Evolutionary conservation across 2,797 vertebrate species (phyloP).

Genomic region (Sciaenops ocellatus): DNA sequence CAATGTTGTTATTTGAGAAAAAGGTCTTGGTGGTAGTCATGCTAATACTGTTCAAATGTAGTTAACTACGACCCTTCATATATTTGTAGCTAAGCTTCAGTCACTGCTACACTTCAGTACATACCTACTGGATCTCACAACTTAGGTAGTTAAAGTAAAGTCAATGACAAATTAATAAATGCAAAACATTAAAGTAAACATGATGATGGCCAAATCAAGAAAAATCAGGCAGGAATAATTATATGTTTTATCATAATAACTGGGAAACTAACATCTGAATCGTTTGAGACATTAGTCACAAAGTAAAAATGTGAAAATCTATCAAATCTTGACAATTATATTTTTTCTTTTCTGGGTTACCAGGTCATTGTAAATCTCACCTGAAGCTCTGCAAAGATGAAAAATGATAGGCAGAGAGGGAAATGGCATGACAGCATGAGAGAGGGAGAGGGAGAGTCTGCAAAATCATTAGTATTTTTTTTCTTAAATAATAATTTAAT

Average conservation of each 20-base stretch:
- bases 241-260: not conserved
- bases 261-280: not conserved
- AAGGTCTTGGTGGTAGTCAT: not conserved
- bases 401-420: slow-evolving; percentile 1
- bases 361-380: slow-evolving; percentile 32
- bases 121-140: not conserved
- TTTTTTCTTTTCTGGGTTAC: slow-evolving; percentile 53
- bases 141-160: not conserved
- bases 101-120: not conserved
- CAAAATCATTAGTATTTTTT: slow-evolving; percentile 3
- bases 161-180: not conserved
- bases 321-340: slow-evolving; percentile 36
- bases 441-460: slow-evolving; percentile 15
- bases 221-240: not conserved
- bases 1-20: not conserved
- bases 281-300: not conserved
- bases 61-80: not conserved
- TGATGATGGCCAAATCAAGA: not conserved
- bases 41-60: not conserved
- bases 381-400: slow-evolving; percentile 32
- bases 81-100: not conserved
- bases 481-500: slow-evolving; percentile 21
- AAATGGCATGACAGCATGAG: not conserved
- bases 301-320: slow-evolving; percentile 17
- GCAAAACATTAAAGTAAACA: not conserved